Conservation (phyloP, 1,140 invertebrate genomes). For the Bombus consobrinus region DNA sequence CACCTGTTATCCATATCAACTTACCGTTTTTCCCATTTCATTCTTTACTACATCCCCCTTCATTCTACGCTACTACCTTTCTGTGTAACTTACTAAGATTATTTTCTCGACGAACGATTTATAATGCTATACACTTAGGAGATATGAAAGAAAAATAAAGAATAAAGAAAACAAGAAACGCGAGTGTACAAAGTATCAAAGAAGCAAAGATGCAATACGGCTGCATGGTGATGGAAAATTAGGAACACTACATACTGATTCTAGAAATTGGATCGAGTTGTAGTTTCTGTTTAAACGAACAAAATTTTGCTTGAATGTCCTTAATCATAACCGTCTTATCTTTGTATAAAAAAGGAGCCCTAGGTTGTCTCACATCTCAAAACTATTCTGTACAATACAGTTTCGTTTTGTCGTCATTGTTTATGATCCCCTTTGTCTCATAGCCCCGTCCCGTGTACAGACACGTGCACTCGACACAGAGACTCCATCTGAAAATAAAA, state of each 20-base stretch:
- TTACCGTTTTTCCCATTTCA: constrained; percentile 1
- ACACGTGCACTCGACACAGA: constrained; percentile 11
- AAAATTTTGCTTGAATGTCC: background rate
- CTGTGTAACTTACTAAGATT: background rate
- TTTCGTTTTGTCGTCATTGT: constrained; percentile 14
- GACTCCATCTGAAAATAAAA: background rate
- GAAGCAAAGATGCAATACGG: background rate
- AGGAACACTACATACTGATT: background rate
- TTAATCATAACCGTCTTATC: background rate
- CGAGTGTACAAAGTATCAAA: constrained; percentile 3
- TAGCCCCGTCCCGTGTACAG: background rate
- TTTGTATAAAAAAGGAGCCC: too few species aligned
- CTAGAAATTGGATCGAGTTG: background rate
- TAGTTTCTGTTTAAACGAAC: background rate
- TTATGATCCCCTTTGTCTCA: constrained; percentile 4
- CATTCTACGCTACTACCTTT: background rate
- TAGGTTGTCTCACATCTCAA: background rate
- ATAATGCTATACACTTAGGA: background rate
- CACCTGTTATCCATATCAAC: constrained; percentile 10
- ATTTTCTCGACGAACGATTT: background rate
- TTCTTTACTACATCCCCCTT: background rate
- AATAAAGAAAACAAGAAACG: constrained; percentile 7
- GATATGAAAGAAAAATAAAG: background rate
- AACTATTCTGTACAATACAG: background rate
- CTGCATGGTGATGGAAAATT: background rate